Percentiles rank a stretch among this genome's conserved stretches.
Evolutionary conservation across 2,888 invertebrate species (phyloP).

Genomic region (Linnaemya vulpina): DNA sequence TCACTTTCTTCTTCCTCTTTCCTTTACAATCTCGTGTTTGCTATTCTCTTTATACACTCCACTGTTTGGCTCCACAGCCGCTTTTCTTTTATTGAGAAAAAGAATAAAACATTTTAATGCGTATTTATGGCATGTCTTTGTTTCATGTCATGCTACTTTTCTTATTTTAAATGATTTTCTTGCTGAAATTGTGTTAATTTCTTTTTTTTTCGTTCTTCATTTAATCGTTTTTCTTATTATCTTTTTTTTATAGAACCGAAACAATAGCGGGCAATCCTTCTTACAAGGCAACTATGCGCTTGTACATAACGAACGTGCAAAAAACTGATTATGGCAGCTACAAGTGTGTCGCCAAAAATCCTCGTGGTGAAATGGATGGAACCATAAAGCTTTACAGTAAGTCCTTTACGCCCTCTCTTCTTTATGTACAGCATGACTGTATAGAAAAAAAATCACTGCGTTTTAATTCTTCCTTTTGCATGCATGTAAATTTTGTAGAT

Average conservation of each 20-base stretch:
- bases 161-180: neutral
- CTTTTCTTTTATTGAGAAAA: neutral
- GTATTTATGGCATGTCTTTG: conserved; percentile 41
- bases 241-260: conserved; percentile 84
- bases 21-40: conserved; percentile 21
- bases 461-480: neutral
- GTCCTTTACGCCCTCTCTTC: conserved; percentile 82
- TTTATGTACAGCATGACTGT: neutral
- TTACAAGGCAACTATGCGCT: conserved; percentile 94
- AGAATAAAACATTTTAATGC: conserved; percentile 23
- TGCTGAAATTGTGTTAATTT: conserved; percentile 32
- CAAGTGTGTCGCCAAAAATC: conserved; percentile 94
- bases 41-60: conserved; percentile 12
- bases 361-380: conserved; percentile 94
- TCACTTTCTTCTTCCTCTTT: neutral
- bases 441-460: neutral
- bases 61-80: conserved; percentile 21
- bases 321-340: conserved; percentile 93
- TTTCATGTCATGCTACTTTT: conserved; percentile 34
- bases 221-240: conserved; percentile 55
- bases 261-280: conserved; percentile 88
- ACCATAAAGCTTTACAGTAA: conserved; percentile 94
- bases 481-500: conserved; percentile 21
- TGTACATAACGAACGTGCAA: conserved; percentile 91
- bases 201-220: conserved; percentile 1